Evolutionary conservation across 1,140 invertebrate genomes (phyloP), one percentile per base, ranked within the genome.

Genomic region (Bombus affinis): DNA sequence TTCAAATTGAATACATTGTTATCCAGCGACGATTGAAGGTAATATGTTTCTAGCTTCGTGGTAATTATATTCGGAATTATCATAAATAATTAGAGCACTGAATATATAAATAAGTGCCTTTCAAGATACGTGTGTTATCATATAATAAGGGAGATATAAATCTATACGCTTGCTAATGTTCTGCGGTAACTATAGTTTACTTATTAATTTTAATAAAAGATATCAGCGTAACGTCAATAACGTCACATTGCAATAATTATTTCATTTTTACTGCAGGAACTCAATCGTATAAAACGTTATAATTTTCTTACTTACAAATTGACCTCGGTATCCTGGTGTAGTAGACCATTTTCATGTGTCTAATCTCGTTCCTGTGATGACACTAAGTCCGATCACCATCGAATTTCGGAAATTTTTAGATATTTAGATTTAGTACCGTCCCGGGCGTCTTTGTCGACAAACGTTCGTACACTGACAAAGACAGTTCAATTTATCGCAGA

Each of bases 401-500:
- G 5, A 80, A 28, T 65, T 44, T 59, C 4, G 3, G 25, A 47
- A 57, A 22, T 37, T 32, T 39, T n/a, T 12, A 47, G 44, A 22
- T 32, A 25, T 85, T 74, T n/a, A 53, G 18, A 59, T 62, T 4
- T n/a, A 13, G 10, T 53, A 62, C 78, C 62, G 39, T 68, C 62
- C 5, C 42, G 57, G 35, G 39, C 74, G 88, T 75, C 76, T 88
- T 35, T 53, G 47, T 76, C 87, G 83, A 87, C 74, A 89, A 88
- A 47, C 72, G 81, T 72, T 35, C 82, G 71, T 84, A 81, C 76
- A 93, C 90, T 93, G 89, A 92, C 59, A 37, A 28, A 18, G 87
- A 74, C 47, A 12, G 53, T 28, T 76, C 37, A 62, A 77, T 86
- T 82, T 81, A 70, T 78, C 71, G 77, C 13, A 76, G 81, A 91